A percentile compares a stretch with the other conserved stretches of the same genome.
phyloP scores from a whole-genome alignment of 1,140 invertebrate species.

The Aphelinus atriplicis region DNA sequence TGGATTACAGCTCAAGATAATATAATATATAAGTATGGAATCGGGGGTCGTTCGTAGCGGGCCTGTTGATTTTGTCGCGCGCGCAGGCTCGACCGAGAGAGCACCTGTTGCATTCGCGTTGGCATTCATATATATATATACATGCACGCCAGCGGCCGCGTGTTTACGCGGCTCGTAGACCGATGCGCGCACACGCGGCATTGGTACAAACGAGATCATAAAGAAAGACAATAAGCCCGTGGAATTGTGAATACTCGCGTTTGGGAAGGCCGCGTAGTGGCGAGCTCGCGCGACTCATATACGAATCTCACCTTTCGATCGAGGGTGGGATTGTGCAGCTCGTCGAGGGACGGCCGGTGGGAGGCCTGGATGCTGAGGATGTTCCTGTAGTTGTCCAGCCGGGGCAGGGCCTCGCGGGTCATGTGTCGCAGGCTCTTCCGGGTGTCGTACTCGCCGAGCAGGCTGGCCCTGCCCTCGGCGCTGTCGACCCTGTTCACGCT shows the following conservation, averaged over 20 bases:
- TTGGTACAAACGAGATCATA: neutral
- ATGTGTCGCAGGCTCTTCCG: slow-evolving; percentile 76
- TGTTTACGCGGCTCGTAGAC: too few relatives aligned
- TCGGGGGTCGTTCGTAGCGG: too few relatives aligned
- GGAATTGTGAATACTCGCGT: slow-evolving; percentile 8
- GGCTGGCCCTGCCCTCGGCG: slow-evolving; percentile 60
- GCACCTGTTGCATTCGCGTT: too few relatives aligned
- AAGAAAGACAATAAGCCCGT: neutral
- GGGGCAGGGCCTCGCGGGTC: slow-evolving; percentile 89
- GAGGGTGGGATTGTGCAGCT: slow-evolving; percentile 88
- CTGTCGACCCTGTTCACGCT: slow-evolving; percentile 71
- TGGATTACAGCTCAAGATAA: too few relatives aligned
- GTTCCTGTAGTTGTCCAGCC: slow-evolving; percentile 94
- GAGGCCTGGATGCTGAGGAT: slow-evolving; percentile 90
- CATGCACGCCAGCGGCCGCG: too few relatives aligned
- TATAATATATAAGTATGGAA: too few relatives aligned
- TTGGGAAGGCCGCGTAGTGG: neutral
- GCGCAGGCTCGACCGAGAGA: too few relatives aligned
- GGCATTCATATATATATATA: too few relatives aligned
- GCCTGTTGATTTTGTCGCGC: too few relatives aligned
- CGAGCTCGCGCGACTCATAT: too few relatives aligned
- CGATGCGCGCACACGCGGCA: too few relatives aligned
- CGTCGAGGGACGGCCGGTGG: slow-evolving; percentile 89
- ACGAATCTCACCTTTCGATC: slow-evolving; percentile 74
- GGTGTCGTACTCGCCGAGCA: slow-evolving; percentile 62